A percentile compares a stretch with the other conserved stretches of the same genome.
Evolutionary conservation across 2,888 invertebrate species (phyloP).

Genomic region (Papilio elwesi): DNA sequence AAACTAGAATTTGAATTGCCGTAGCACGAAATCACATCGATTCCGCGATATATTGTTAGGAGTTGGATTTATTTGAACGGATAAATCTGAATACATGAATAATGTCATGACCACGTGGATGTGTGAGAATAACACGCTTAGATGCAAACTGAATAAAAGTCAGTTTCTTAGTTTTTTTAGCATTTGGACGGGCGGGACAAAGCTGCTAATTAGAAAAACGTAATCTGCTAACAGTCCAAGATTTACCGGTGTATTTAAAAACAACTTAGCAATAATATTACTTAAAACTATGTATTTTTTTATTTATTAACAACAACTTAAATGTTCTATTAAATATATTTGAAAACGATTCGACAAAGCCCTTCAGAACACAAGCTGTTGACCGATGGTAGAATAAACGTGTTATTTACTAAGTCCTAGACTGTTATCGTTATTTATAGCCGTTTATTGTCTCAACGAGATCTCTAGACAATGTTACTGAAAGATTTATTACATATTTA

Average conservation of each 20-base stretch:
- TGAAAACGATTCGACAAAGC: not conserved
- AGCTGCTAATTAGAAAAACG: not conserved
- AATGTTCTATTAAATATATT: too few relatives aligned
- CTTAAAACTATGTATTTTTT: too few relatives aligned
- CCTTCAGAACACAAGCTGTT: slow-evolving; percentile 3
- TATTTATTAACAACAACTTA: too few relatives aligned
- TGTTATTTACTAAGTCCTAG: slow-evolving; percentile 27
- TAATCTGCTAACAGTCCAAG: not conserved
- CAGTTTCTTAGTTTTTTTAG: not conserved
- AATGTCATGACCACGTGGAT: not conserved
- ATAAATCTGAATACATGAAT: slow-evolving; percentile 26
- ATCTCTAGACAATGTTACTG: slow-evolving; percentile 25
- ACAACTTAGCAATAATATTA: too few relatives aligned
- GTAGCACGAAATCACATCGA: slow-evolving; percentile 10
- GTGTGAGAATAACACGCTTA: slow-evolving; percentile 1
- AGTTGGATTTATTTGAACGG: slow-evolving; percentile 6
- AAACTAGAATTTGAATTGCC: slow-evolving; percentile 10
- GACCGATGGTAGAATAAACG: slow-evolving; percentile 24
- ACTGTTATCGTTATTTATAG: slow-evolving; percentile 35
- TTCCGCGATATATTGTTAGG: not conserved
- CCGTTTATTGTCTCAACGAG: slow-evolving; percentile 32
- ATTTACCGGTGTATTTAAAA: not conserved
- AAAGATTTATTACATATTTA: slow-evolving; percentile 29
- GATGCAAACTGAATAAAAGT: not conserved
- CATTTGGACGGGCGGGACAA: not conserved